Evolutionary conservation across 2,797 vertebrate species (phyloP).

Genomic region (Rhodeus uyekii): DNA sequence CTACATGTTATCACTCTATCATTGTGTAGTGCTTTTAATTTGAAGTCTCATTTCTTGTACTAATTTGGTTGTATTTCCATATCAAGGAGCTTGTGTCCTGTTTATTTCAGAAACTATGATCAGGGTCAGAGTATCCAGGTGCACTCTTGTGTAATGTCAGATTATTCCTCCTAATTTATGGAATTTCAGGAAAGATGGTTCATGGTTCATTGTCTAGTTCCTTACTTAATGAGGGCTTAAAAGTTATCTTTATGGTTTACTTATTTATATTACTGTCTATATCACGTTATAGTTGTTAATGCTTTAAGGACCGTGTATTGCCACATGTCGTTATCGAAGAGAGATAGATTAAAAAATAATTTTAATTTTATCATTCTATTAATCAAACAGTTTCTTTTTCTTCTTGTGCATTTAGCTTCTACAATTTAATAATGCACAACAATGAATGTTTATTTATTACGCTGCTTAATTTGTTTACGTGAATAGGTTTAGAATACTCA

Average conservation of each 20-base stretch:
- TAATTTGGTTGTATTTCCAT: neutral
- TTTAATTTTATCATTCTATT: neutral
- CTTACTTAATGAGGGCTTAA: neutral
- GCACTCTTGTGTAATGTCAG: neutral
- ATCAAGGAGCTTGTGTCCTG: neutral
- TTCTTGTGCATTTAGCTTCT: neutral
- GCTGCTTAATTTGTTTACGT: neutral
- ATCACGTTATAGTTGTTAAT: neutral
- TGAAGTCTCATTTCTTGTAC: neutral
- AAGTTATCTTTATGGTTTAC: neutral
- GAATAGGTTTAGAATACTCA: neutral
- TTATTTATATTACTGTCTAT: neutral
- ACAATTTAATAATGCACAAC: neutral
- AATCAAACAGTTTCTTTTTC: neutral
- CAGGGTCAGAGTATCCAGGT: constrained; percentile 8
- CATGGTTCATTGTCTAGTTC: neutral
- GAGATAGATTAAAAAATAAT: neutral
- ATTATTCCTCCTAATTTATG: neutral
- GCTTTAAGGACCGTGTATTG: neutral
- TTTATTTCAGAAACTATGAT: constrained; percentile 12
- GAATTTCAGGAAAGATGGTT: neutral
- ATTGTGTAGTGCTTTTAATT: neutral
- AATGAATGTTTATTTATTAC: neutral
- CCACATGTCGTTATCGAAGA: neutral
- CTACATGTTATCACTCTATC: neutral